Base-by-base conservation (phyloP, 1,140 invertebrate species). In the Aphelinus certus region DNA sequence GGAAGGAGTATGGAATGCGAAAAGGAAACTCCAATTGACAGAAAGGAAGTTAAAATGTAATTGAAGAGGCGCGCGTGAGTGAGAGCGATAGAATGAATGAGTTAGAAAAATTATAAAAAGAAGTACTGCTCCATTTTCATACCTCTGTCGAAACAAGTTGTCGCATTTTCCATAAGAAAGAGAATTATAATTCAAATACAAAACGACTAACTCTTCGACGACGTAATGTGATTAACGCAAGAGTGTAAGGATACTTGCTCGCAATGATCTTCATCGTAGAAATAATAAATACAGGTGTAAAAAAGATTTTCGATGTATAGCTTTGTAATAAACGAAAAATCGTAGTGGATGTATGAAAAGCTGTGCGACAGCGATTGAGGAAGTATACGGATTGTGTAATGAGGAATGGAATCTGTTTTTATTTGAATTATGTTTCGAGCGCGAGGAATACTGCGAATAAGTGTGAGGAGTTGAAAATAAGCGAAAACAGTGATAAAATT, bases 71-170 rank as follows among this genome's bases (percentile, higher is more conserved):
- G 60, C 26, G 43, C 43, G n/a, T 61, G 60, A 43, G 3, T 61
- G 43, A 61, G 43, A 3, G 26, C 26, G 46, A 60, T 65, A 46
- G 56, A 48, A 47, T 7, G 51, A 77, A 73, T 47, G 49, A 78
- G 57, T 45, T 26, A 26, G 76, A 71, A 73, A 74, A 70, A 47
- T 57, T 53, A 72, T 10, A 72, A 68, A 47, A 56, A 73, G 46
- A 83, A 53, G 79, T 80, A 81, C 77, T 81, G 81, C 80, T 85
- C 80, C 82, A 82, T 82, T 86, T 87, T 85, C 80, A 81, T 86
- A 86, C 79, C 79, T 83, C 80, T 79, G 78, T 79, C 79, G 80
- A 65, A 48, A 57, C 5, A 61, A 66, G 58, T 64, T 55, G 66
- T 71, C 43, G 81, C 81, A 84, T 86, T 87, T 86, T 81, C 26